Percentiles rank a stretch among this genome's conserved stretches.
These are phyloP conservation scores for Acleris literana DNA, from an alignment of 2,888 invertebrate genomes.

Conservation along the genomic window DNA sequence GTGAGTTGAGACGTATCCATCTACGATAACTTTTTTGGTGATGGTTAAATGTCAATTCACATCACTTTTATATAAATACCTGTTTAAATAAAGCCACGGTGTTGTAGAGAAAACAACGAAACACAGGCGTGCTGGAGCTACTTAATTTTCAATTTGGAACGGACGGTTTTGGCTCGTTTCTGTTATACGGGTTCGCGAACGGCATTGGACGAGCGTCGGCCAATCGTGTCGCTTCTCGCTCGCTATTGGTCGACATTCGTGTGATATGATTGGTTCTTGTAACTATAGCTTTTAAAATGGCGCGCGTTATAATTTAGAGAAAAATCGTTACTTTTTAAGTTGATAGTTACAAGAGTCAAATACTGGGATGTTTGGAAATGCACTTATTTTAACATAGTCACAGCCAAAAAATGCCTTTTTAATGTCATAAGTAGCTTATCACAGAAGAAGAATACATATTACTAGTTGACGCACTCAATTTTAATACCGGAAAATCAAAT, in stretches of 20 bases:
- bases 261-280: slow-evolving; percentile 14
- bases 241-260: slow-evolving; percentile 14
- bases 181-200: slow-evolving; percentile 13
- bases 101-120: neutral
- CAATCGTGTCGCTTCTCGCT: slow-evolving; percentile 10
- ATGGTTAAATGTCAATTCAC: too few species aligned
- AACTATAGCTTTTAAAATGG: neutral
- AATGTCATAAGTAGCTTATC: slow-evolving; percentile 24
- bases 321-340: neutral
- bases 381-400: slow-evolving; percentile 13
- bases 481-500: neutral
- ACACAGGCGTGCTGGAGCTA: slow-evolving; percentile 24
- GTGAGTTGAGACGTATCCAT: too few species aligned
- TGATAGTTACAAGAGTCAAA: neutral
- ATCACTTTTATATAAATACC: too few species aligned
- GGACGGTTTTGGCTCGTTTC: slow-evolving; percentile 33
- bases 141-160: slow-evolving; percentile 19
- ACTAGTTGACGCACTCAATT: neutral
- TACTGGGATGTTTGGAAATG: slow-evolving; percentile 7
- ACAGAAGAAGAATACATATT: neutral
- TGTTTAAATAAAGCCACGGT: too few species aligned
- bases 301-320: too few species aligned
- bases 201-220: slow-evolving; percentile 1
- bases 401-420: slow-evolving; percentile 32
- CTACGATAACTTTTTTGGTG: too few species aligned